Evolutionary conservation across 2,888 invertebrate genomes (phyloP), one percentile per base, ranked within the genome.

Genomic region (Melanostoma scalare): DNA sequence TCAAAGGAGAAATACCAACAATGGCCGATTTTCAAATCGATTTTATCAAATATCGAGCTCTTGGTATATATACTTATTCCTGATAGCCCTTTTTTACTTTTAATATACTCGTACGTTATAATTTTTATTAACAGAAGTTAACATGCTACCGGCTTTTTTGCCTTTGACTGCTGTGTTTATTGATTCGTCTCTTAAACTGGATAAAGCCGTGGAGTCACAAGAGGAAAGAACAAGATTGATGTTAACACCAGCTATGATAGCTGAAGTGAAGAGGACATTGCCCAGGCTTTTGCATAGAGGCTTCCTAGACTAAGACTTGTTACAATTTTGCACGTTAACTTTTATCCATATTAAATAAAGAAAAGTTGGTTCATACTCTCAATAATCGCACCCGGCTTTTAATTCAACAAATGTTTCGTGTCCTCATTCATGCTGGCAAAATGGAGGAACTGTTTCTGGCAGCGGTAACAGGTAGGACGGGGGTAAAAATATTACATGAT

Each of bases 271-370:
- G 35, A 58, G 74, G 6, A 56, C n/a, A 38, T 31, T 84, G 35
- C 84, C 74, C 2, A 74, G 65, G 30, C 74, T 74, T 65, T 50
- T 84, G 30, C 20, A 79, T 20, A 78, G n/a, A 30, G 84, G 84
- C 0, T 72, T 72, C 35, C 46, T 78, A 6, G 10, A 65, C n/a
- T 78, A 42, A 67, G 58, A 10, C 3, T 1, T 55, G 9, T n/a
- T 20, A 20, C 20, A 20, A 20, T 1, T 20, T 1, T 20, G 20
- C 20, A 20, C 20, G 20, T 20, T 20, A 20, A 20, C 20, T 20
- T 20, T 20, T 20, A 20, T 20, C 20, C 20, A 20, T 20, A 20
- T 0, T 20, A 20, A 20, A 20, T 20, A 20, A 20, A 20, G 20
- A 20, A 20, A 20, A 20, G 20, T 20, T 20, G 20, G 20, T 20